Conservation (phyloP, 2,888 invertebrate species). For the Phasia obesa region DNA sequence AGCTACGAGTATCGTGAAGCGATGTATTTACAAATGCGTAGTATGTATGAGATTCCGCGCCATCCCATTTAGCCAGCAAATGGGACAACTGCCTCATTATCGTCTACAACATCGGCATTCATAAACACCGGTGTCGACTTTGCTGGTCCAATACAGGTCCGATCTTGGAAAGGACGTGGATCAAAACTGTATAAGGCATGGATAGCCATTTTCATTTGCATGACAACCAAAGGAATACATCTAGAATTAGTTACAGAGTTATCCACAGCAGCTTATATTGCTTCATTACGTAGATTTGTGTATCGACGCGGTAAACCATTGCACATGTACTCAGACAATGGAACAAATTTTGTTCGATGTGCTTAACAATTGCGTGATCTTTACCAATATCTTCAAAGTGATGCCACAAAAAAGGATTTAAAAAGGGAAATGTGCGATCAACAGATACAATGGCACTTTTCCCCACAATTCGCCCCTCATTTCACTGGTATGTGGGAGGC, state of each 20-base stretch:
- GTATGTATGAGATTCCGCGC: constrained; percentile 48
- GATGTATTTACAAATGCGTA: constrained; percentile 18
- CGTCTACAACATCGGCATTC: constrained; percentile 69
- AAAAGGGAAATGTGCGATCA: no score
- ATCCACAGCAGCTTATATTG: constrained; percentile 73
- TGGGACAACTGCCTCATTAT: constrained; percentile 67
- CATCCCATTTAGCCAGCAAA: constrained; percentile 60
- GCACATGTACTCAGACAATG: no score
- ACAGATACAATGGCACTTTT: no score
- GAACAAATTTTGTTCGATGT: no score
- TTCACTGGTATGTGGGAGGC: no score
- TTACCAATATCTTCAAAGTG: no score
- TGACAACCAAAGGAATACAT: no score
- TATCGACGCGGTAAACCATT: constrained; percentile 65
- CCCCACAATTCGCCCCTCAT: no score
- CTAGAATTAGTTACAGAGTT: no score
- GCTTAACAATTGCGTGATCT: no score
- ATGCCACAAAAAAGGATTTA: no score
- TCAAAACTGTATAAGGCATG: constrained; percentile 72
- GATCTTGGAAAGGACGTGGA: constrained; percentile 71
- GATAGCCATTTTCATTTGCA: constrained; percentile 73
- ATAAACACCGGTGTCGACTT: no score
- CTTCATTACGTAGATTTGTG: constrained; percentile 74
- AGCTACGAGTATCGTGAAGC: constrained; percentile 59
- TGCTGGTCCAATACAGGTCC: constrained; percentile 71